phyloP scores from a whole-genome alignment of 2,888 invertebrate species.

The Eristalis pertinax region DNA sequence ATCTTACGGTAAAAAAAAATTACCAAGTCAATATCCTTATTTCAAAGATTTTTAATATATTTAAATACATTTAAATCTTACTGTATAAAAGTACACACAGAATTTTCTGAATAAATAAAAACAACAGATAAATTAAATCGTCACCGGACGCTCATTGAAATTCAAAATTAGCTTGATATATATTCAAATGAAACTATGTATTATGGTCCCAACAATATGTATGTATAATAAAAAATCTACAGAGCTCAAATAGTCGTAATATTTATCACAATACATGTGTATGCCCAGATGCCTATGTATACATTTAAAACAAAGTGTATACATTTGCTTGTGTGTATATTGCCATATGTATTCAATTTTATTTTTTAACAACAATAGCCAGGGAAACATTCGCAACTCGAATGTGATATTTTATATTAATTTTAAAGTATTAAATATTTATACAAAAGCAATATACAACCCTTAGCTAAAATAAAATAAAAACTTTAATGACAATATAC shows the following conservation, averaged over 20 bases:
- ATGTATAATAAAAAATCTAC: constrained; percentile 1
- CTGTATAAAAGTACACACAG: constrained; percentile 69
- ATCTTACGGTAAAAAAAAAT: constrained; percentile 15
- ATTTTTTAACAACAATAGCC: constrained; percentile 80
- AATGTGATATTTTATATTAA: constrained; percentile 80
- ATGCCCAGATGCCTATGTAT: background rate
- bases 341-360: constrained; percentile 74
- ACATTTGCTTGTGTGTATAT: background rate
- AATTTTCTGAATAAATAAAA: background rate
- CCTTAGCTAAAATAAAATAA: constrained; percentile 36
- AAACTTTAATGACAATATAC: constrained; percentile 54
- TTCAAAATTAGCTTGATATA: constrained; percentile 79
- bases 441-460: constrained; percentile 71
- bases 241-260: constrained; percentile 12
- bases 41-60: constrained; percentile 36
- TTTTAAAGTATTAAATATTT: constrained; percentile 75
- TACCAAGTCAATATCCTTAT: constrained; percentile 52
- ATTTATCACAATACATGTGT: constrained; percentile 1
- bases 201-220: background rate
- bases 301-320: background rate
- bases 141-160: constrained; percentile 59
- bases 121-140: background rate
- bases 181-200: constrained; percentile 63
- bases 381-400: constrained; percentile 81
- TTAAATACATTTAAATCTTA: background rate